Evolutionary conservation across 2,797 vertebrate genomes (phyloP).

Genomic region (Distichodus sexfasciatus): DNA sequence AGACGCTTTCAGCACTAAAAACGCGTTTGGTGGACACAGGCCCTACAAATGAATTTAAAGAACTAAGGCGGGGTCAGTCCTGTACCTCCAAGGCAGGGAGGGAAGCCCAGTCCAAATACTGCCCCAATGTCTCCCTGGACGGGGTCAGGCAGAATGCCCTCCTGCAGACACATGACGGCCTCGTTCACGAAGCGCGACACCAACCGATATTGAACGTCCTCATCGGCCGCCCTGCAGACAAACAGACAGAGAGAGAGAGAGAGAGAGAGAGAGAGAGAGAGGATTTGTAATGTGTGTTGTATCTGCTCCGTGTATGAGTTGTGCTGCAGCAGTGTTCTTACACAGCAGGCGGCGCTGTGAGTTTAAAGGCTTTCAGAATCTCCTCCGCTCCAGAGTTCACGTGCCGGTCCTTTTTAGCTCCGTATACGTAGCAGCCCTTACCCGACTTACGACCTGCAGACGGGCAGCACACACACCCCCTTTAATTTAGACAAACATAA

Average conservation of each 20-base stretch:
- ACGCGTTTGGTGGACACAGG: too few species aligned
- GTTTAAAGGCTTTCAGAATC: conserved; percentile 72
- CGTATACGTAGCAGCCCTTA: conserved; percentile 82
- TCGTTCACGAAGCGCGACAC: conserved; percentile 81
- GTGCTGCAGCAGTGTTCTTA: conserved; percentile 58
- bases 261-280: too few species aligned
- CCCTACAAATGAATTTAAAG: too few species aligned
- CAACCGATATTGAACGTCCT: conserved; percentile 81
- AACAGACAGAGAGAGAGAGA: too few species aligned
- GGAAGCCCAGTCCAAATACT: conserved; percentile 83
- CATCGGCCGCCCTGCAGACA: conserved; percentile 68
- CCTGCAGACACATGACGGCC: conserved; percentile 79
- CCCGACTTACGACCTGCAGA: conserved; percentile 80
- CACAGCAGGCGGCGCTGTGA: conserved; percentile 74
- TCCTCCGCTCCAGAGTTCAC: conserved; percentile 76
- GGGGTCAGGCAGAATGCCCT: conserved; percentile 78
- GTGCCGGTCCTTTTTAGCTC: conserved; percentile 68
- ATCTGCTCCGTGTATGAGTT: not conserved
- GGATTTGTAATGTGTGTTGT: not conserved
- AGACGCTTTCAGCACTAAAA: too few species aligned
- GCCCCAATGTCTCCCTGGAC: conserved; percentile 85
- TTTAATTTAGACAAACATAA: not conserved
- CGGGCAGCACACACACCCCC: not conserved
- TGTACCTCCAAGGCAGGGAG: conserved; percentile 78
- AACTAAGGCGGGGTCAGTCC: not conserved